Evolutionary conservation across 2,888 invertebrate species (phyloP), one percentile per base, ranked within the genome.

Genomic region (Norana najaformis): DNA sequence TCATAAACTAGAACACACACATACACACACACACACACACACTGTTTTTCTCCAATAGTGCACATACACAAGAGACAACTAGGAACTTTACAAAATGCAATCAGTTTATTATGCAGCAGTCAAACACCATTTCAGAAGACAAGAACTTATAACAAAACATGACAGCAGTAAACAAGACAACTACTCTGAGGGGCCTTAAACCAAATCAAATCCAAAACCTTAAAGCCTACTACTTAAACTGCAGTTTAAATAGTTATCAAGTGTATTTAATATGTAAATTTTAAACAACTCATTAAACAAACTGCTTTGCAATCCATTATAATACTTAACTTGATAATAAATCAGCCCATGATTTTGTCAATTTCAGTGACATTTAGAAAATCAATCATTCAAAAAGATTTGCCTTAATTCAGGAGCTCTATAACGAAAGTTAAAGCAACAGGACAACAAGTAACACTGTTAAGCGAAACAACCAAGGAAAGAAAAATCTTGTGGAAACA

Each of bases 41-140:
- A n/a, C n/a, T n/a, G n/a, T n/a, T n/a, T n/a, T n/a, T n/a, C n/a
- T n/a, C n/a, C n/a, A n/a, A n/a, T n/a, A 47, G 23, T 23, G 47
- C 47, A 20, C 23, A 47, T 11, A n/a, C 1, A 69, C 30, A 30
- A 30, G 69, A 69, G 69, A 69, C 30, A 69, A 69, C 16, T 4
- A 47, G n/a, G n/a, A 41, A 69, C 30, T n/a, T 69, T 69, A 69
- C 69, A 69, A 69, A 69, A 69, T 69, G n/a, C 69, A n/a, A n/a
- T 69, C 69, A n/a, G 69, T 69, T 69, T 69, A 69, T 69, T 69
- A 69, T 69, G 69, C 69, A 69, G 69, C n/a, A 69, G 69, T 69
- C 18, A 69, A 69, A 69, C 69, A 69, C 30, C 11, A n/a, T 69
- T n/a, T n/a, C 30, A n/a, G 69, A 69, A 30, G 69, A 69, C 16